Conservation (phyloP, 2,888 invertebrate species). For the Standfussiana lucernea region DNA sequence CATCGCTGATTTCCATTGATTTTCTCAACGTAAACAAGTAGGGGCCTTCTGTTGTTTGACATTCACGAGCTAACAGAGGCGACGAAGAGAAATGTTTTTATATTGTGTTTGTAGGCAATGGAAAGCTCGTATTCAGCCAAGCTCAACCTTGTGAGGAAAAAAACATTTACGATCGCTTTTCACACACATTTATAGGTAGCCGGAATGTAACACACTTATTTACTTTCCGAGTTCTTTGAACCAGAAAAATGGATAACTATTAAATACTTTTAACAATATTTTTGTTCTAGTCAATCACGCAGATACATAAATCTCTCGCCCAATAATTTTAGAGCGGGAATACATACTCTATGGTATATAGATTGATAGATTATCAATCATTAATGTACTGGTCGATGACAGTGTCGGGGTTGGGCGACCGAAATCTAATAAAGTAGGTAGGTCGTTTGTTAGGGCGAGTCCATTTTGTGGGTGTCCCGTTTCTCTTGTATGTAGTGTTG, state of each 20-base stretch:
- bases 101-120: slow-evolving; percentile 44
- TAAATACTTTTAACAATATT: slow-evolving; percentile 39
- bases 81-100: slow-evolving; percentile 55
- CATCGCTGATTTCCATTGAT: slow-evolving; percentile 57
- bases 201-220: slow-evolving; percentile 10
- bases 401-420: slow-evolving; percentile 58
- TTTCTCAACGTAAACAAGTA: slow-evolving; percentile 52
- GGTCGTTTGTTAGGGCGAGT: slow-evolving; percentile 71
- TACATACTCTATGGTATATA: slow-evolving; percentile 40
- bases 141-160: slow-evolving; percentile 29
- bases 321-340: slow-evolving; percentile 28
- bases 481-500: slow-evolving; percentile 65
- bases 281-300: slow-evolving; percentile 48
- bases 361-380: slow-evolving; percentile 68
- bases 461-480: slow-evolving; percentile 69
- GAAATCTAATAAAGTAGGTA: slow-evolving; percentile 74
- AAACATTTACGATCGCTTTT: slow-evolving; percentile 18
- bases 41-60: slow-evolving; percentile 48
- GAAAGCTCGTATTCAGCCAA: slow-evolving; percentile 45
- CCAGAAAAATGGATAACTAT: slow-evolving; percentile 33
- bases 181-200: neutral
- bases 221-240: slow-evolving; percentile 14
- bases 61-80: slow-evolving; percentile 41
- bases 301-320: slow-evolving; percentile 33
- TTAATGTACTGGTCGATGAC: slow-evolving; percentile 61